Conservation (phyloP, 1,140 invertebrate species). For the Pseudomyrmex sp. region DNA sequence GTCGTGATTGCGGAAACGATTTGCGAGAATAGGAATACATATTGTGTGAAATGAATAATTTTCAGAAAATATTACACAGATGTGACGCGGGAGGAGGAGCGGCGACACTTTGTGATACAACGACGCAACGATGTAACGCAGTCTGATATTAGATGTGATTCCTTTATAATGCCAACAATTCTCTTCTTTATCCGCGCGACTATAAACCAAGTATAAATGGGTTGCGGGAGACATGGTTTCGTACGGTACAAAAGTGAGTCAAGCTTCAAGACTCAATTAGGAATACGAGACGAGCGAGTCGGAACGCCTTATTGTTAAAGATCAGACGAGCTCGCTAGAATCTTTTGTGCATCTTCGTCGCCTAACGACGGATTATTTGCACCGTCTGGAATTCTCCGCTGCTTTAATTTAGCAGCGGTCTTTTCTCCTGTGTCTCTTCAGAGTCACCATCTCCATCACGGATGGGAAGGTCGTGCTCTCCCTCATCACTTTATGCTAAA, state of each 20-base stretch:
- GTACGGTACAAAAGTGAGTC: constrained; percentile 41
- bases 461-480: background rate
- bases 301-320: constrained; percentile 49
- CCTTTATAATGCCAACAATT: constrained; percentile 25
- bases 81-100: background rate
- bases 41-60: constrained; percentile 11
- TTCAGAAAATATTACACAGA: no score
- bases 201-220: constrained; percentile 37
- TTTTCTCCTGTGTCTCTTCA: constrained; percentile 24
- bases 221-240: background rate
- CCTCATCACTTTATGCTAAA: constrained; percentile 20
- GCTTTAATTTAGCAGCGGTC: constrained; percentile 53
- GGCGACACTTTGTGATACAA: constrained; percentile 10
- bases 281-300: constrained; percentile 47
- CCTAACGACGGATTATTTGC: constrained; percentile 56
- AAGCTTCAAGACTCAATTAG: constrained; percentile 56
- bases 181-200: constrained; percentile 31
- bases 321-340: constrained; percentile 54
- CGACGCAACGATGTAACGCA: background rate
- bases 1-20: background rate
- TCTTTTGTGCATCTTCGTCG: constrained; percentile 56
- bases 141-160: constrained; percentile 32
- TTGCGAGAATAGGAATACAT: background rate
- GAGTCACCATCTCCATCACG: constrained; percentile 11
- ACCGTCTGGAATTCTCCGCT: constrained; percentile 33